Evolutionary conservation across 2,888 invertebrate species (phyloP).

Genomic region (Torymus aiolomorphi): DNA sequence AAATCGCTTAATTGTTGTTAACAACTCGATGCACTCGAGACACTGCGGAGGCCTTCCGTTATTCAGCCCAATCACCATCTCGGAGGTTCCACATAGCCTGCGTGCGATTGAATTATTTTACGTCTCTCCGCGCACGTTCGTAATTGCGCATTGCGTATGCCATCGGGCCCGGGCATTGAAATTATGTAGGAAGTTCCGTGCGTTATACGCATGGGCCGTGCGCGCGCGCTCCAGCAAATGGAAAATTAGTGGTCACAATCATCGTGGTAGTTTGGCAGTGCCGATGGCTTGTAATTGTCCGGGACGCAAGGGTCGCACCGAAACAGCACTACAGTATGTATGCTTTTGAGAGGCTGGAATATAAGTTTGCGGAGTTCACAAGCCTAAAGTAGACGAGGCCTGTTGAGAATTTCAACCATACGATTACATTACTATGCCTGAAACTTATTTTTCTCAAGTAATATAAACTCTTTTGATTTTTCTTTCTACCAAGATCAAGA

Average conservation of each 20-base stretch:
- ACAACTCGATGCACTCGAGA: too few species aligned
- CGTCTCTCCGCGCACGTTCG: background rate
- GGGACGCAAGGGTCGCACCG: conserved; percentile 11
- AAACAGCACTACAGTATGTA: background rate
- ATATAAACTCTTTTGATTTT: too few species aligned
- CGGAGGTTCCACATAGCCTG: too few species aligned
- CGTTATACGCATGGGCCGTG: conserved; percentile 26
- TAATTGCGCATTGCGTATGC: conserved; percentile 57
- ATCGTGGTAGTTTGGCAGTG: conserved; percentile 47
- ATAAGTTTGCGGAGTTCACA: background rate
- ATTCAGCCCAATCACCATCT: too few species aligned
- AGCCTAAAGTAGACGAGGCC: too few species aligned
- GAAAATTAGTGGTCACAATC: conserved; percentile 57
- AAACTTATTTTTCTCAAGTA: too few species aligned
- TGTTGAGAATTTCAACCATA: too few species aligned
- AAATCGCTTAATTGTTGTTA: too few species aligned
- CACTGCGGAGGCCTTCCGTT: too few species aligned
- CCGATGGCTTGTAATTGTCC: conserved; percentile 56
- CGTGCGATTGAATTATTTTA: too few species aligned
- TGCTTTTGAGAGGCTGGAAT: background rate
- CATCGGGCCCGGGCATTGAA: conserved; percentile 51
- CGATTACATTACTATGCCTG: too few species aligned
- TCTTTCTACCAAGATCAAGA: too few species aligned
- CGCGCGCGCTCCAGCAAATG: conserved; percentile 44
- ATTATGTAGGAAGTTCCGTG: conserved; percentile 53